Evolutionary conservation across 2,113 vertebrate species (phyloP).

Genomic region (Poeciliopsis prolifica): DNA sequence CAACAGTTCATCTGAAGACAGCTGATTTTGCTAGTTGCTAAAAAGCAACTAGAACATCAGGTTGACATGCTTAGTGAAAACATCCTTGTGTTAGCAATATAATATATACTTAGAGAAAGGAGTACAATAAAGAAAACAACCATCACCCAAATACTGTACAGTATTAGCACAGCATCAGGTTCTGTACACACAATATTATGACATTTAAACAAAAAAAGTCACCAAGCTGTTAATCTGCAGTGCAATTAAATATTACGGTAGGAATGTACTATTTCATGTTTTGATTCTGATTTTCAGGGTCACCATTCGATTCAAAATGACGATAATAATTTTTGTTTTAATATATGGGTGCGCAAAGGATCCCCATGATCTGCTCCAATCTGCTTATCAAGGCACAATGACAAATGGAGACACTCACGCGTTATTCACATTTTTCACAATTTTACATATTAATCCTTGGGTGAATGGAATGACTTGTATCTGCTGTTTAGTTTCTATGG

Average conservation of each 20-base stretch:
- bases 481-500: no score
- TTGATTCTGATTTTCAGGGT: no score
- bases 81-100: constrained; percentile 62
- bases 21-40: constrained; percentile 59
- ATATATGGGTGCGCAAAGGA: no score
- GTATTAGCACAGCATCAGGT: constrained; percentile 39
- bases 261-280: no score
- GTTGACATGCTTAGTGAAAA: constrained; percentile 62
- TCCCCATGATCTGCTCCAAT: no score
- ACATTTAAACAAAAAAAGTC: constrained; percentile 39
- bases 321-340: no score
- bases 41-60: constrained; percentile 51
- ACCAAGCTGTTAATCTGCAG: constrained; percentile 34
- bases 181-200: constrained; percentile 26
- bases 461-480: no score
- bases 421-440: no score
- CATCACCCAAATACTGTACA: constrained; percentile 37
- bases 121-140: constrained; percentile 46
- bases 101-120: constrained; percentile 48
- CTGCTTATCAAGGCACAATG: no score
- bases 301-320: no score
- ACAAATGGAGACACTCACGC: no score
- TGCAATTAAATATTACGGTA: constrained; percentile 16
- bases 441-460: no score
- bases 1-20: constrained; percentile 31